These are phyloP conservation scores for Cotesia congregata DNA, from an alignment of 2,888 invertebrate genomes.

Conservation along the genomic window DNA sequence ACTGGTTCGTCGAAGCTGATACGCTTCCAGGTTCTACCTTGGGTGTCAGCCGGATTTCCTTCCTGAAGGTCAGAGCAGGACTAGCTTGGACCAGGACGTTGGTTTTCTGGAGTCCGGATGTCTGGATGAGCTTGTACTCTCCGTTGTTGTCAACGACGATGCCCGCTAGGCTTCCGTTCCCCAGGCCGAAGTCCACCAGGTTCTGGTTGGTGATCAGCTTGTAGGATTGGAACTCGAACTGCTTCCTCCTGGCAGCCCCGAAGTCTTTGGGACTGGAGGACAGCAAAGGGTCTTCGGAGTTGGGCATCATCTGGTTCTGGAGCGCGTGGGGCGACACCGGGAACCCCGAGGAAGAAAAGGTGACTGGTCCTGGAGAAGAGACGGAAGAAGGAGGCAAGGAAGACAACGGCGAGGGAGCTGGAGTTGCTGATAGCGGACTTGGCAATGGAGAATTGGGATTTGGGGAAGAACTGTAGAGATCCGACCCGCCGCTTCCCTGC, in stretches of 20 bases:
- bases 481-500: slow-evolving; percentile 43
- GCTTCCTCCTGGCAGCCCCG: slow-evolving; percentile 69
- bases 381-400: slow-evolving; percentile 68
- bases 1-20: slow-evolving; percentile 51
- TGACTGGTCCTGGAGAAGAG: slow-evolving; percentile 64
- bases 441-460: slow-evolving; percentile 74
- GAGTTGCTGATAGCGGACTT: slow-evolving; percentile 77
- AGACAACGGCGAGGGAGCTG: slow-evolving; percentile 72
- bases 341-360: slow-evolving; percentile 65
- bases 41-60: slow-evolving; percentile 63
- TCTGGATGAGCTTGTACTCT: slow-evolving; percentile 76
- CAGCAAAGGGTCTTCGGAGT: slow-evolving; percentile 87
- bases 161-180: slow-evolving; percentile 73
- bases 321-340: slow-evolving; percentile 72
- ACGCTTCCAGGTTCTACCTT: slow-evolving; percentile 57
- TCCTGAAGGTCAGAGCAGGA: slow-evolving; percentile 64
- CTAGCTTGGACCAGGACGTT: slow-evolving; percentile 66
- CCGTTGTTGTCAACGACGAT: slow-evolving; percentile 76
- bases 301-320: slow-evolving; percentile 88
- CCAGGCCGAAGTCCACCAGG: slow-evolving; percentile 72
- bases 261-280: slow-evolving; percentile 90
- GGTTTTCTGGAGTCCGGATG: slow-evolving; percentile 70
- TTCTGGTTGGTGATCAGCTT: slow-evolving; percentile 73
- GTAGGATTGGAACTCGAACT: slow-evolving; percentile 74
- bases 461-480: slow-evolving; percentile 71